phyloP scores from a whole-genome alignment of 2,888 invertebrate genomes.

The Drosophila siamana region DNA sequence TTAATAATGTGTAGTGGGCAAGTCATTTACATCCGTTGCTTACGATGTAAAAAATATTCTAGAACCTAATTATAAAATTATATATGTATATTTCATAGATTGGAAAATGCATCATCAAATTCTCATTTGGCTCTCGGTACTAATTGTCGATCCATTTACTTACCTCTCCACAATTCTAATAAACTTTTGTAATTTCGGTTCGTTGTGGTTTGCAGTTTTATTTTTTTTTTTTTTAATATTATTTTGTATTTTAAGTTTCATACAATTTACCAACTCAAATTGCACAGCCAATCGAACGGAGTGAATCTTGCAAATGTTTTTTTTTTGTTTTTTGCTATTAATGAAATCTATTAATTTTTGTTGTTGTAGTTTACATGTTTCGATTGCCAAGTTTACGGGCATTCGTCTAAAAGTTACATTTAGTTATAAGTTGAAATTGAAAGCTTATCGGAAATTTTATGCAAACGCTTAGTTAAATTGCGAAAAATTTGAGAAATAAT shows the following conservation, averaged over 20 bases:
- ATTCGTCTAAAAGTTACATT: conserved; percentile 52
- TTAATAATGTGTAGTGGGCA: conserved; percentile 23
- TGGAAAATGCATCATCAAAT: conserved; percentile 60
- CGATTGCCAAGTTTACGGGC: conserved; percentile 43
- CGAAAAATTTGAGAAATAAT: conserved; percentile 25
- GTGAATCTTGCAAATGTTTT: conserved; percentile 46
- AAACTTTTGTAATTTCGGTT: conserved; percentile 47
- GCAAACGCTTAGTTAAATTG: conserved; percentile 52
- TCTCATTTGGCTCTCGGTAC: conserved; percentile 55
- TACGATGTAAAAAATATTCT: conserved; percentile 48
- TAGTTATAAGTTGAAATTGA: conserved; percentile 46
- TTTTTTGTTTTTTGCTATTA: conserved; percentile 21
- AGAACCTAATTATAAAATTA: conserved; percentile 70
- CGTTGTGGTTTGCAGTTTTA: conserved; percentile 32
- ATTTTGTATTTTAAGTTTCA: conserved; percentile 36
- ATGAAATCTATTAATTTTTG: conserved; percentile 25
- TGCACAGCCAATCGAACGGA: conserved; percentile 62
- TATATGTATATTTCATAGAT: conserved; percentile 37
- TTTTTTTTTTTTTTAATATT: conserved; percentile 39
- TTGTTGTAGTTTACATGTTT: conserved; percentile 18
- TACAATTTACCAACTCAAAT: conserved; percentile 62
- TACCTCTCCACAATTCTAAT: conserved; percentile 66
- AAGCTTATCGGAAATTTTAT: conserved; percentile 62
- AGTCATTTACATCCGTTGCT: conserved; percentile 25
- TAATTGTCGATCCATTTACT: conserved; percentile 64